Evolutionary conservation across 2,113 vertebrate species (phyloP).

Genomic region (Halcyon malimbica): DNA sequence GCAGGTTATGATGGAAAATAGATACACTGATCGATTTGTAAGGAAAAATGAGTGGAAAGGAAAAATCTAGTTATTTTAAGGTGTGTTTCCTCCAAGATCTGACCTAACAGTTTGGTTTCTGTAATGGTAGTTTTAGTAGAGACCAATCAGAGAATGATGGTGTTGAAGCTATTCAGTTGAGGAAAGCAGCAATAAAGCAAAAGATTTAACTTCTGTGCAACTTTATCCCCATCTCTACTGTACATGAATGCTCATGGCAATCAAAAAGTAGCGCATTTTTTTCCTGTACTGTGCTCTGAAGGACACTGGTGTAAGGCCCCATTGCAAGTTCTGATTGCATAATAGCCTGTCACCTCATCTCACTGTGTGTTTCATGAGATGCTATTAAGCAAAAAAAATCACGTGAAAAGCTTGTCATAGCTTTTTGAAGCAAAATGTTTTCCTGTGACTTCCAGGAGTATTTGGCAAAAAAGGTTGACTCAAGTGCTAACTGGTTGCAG

Average conservation of each 20-base stretch:
- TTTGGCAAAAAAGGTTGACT: not conserved
- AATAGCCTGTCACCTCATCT: not conserved
- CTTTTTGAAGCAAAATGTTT: not conserved
- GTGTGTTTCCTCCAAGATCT: not conserved
- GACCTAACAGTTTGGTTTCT: not conserved
- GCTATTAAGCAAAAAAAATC: not conserved
- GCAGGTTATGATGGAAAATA: not conserved
- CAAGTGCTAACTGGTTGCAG: not conserved
- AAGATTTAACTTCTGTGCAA: not conserved
- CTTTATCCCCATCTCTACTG: not conserved
- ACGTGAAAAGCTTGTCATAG: not conserved
- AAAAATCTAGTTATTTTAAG: not conserved
- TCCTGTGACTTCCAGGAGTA: slow-evolving; percentile 19
- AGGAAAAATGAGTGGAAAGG: not conserved
- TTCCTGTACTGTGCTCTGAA: not conserved
- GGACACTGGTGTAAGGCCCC: not conserved
- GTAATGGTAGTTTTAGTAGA: not conserved
- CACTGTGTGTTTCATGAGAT: not conserved
- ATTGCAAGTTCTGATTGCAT: not conserved
- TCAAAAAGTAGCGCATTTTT: not conserved
- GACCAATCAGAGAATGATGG: not conserved
- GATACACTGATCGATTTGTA: not conserved
- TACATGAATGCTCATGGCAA: not conserved
- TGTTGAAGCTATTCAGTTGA: not conserved
- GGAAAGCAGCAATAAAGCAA: not conserved